Base-by-base conservation (phyloP, 2,113 vertebrate genomes). In the Litocranius walleri region DNA sequence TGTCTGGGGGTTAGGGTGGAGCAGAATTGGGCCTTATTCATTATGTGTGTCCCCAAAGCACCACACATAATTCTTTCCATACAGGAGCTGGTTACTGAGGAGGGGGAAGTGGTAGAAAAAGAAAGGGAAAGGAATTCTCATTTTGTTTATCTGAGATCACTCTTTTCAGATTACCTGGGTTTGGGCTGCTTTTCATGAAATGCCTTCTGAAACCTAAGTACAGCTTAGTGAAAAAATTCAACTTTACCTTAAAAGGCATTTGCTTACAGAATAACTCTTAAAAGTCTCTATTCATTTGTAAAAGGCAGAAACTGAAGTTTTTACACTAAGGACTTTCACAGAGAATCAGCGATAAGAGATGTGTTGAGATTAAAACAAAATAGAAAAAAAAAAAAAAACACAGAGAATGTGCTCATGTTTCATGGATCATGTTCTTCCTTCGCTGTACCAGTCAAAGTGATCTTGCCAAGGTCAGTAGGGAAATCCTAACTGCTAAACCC, bases 271-370 rank as follows among this genome's bases (percentile, higher is more conserved):
- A 29, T 90, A 87, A 29, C 10, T 74, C 80, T 82, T 67, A 14
- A 90, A 83, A 85, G 33, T 1, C n/a, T 89, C 43, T 93, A n/a
- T n/a, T 96, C n/a, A 96, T 96, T 91, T 94, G 43, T 50, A 94
- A 89, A 88, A 91, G 56, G 56, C 48, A 91, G 85, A 94, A 90
- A 64, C 11, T 77, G 50, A 6, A 5, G 25, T 86, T 88, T 93
- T 90, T 94, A 88, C 13, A 77, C 8, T 87, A 77, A 94, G 77
- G 19, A 54, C 9, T 86, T 94, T 52, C 36, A 56, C 83, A 83
- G 78, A 45, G 45, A 96, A 93, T 88, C n/a, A 33, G 52, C 0
- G 1, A 27, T 92, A 78, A 94, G 57, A 96, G n/a, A 57, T n/a
- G 33, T 45, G 21, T 54, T 88, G 59, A 86, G 48, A 85, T 91